These are phyloP conservation scores for Proterorhinus semilunaris DNA, from an alignment of 2,113 vertebrate species.

Conservation along the genomic window DNA sequence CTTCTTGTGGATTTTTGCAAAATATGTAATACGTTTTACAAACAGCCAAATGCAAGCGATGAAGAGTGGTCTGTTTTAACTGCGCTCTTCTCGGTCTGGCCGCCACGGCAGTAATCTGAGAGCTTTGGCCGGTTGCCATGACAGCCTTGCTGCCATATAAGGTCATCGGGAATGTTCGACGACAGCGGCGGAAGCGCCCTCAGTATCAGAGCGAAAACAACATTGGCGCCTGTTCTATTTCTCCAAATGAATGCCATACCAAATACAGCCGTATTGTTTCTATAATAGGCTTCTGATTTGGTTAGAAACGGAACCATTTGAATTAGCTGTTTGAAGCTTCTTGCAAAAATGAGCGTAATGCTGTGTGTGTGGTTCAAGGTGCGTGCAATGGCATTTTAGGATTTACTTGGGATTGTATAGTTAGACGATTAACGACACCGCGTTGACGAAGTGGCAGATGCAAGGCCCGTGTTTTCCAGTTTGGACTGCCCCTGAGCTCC, in stretches of 20 bases:
- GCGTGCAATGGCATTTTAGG: neutral
- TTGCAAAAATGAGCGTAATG: neutral
- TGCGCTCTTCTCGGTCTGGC: conserved; percentile 41
- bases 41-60: conserved; percentile 1
- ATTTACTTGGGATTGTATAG: neutral
- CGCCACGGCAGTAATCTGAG: conserved; percentile 56
- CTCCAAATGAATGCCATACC: neutral
- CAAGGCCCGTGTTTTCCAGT: conserved; percentile 56
- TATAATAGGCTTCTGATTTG: conserved; percentile 16
- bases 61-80: conserved; percentile 29
- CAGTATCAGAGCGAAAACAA: conserved; percentile 41
- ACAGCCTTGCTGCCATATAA: conserved; percentile 71
- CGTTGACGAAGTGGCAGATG: neutral
- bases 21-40: neutral
- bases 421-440: neutral
- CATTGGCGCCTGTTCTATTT: neutral
- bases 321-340: conserved; percentile 21
- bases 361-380: neutral
- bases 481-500: neutral
- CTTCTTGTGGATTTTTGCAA: neutral
- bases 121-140: conserved; percentile 62
- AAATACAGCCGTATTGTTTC: conserved; percentile 6
- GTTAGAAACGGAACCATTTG: conserved; percentile 25
- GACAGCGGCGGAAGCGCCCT: conserved; percentile 23
- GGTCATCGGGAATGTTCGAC: conserved; percentile 63